Evolutionary conservation across 2,888 invertebrate species (phyloP), one percentile per base, ranked within the genome.

Genomic region (Cabera pusaria): DNA sequence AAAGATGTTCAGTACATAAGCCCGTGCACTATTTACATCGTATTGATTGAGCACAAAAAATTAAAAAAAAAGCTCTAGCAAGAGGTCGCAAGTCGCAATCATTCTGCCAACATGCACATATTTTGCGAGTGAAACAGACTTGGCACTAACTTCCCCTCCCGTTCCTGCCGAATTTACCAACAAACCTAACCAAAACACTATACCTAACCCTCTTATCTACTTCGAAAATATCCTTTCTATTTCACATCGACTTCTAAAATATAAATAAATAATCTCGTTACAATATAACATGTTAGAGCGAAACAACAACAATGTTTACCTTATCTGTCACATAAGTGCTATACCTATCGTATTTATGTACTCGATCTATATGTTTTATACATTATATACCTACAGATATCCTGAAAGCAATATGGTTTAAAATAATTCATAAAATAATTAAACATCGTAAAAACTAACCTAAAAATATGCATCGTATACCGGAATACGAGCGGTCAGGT

Each of bases 401-500:
- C 3, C 11, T 10, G 8, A 21, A 32, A 11, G 9, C 6, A 29
- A 10, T 12, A n/a, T 20, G 19, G 26, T 56, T 57, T 58, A 53
- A 52, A 56, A 43, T 59, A 45, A 64, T 62, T 56, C 60, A 55
- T 44, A 61, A 60, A 51, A 53, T 51, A 36, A 46, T 48, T 44
- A 51, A 50, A 37, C 19, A 29, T 5, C 36, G 29, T 27, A 52
- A 62, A 68, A 80, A 73, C 70, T 83, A 82, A 85, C 81, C 81
- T 80, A 75, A 70, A 76, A 73, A 55, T 59, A 52, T 52, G 52
- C 51, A 52, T 49, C 46, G 59, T 64, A 60, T 66, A 70, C 72
- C 76, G 79, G 78, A 82, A 70, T 65, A 65, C 57, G 56, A 56
- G 52, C 61, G 58, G 64, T 62, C 62, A 72, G 78, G 81, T 76